phyloP scores from a whole-genome alignment of 2,888 invertebrate species.

The Dynastes tityus region DNA sequence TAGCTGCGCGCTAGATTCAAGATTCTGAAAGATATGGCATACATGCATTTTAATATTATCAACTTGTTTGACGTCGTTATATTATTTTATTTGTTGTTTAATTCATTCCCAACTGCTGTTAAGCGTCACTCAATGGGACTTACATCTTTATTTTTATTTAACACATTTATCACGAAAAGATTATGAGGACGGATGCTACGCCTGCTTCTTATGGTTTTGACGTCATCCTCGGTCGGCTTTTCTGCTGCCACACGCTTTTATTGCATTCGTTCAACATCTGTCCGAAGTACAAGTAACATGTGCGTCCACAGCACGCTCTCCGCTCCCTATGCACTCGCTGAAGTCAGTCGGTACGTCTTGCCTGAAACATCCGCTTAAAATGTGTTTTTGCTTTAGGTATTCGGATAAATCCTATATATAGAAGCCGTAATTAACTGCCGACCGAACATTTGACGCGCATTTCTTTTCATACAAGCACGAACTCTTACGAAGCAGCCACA shows the following conservation, averaged over 20 bases:
- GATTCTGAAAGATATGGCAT: no score
- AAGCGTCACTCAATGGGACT: no score
- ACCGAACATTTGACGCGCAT: slow-evolving; percentile 23
- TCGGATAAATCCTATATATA: slow-evolving; percentile 36
- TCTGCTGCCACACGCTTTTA: slow-evolving; percentile 23
- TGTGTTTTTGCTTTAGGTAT: background rate
- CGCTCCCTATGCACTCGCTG: background rate
- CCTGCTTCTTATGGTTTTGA: slow-evolving; percentile 8
- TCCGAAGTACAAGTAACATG: background rate
- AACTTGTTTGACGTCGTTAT: no score
- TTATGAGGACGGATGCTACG: slow-evolving; percentile 8
- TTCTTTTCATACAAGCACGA: slow-evolving; percentile 6
- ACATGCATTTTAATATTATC: no score
- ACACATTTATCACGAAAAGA: no score
- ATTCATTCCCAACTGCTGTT: no score
- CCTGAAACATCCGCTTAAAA: slow-evolving; percentile 18
- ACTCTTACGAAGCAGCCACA: background rate
- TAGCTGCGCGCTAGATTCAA: no score
- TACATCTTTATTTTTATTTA: no score
- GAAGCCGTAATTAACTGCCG: slow-evolving; percentile 18
- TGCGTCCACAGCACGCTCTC: slow-evolving; percentile 20
- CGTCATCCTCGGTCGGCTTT: slow-evolving; percentile 11
- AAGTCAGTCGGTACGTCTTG: background rate
- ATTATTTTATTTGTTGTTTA: no score
- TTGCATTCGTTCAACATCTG: slow-evolving; percentile 24